phyloP scores from a whole-genome alignment of 2,113 vertebrate species.

The Procavia capensis region DNA sequence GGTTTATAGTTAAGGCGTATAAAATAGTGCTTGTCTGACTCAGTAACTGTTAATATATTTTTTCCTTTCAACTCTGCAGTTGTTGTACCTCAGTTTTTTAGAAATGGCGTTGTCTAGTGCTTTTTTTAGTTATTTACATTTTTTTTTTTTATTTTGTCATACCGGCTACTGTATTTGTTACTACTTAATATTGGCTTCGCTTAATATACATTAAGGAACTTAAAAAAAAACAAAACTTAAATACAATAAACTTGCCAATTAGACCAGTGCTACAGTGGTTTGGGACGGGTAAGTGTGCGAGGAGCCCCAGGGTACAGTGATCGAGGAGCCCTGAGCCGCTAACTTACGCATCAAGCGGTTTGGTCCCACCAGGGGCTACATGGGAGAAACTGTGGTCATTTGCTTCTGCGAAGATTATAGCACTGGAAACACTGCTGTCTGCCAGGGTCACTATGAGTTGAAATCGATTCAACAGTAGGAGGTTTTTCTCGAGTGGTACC shows the following conservation, averaged over 20 bases:
- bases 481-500: background rate
- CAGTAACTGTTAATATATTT: background rate
- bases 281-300: rapidly evolving
- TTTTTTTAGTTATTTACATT: background rate
- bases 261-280: background rate
- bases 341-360: no score
- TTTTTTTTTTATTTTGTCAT: background rate
- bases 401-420: background rate
- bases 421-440: background rate
- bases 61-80: background rate
- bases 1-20: background rate
- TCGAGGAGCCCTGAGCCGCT: no score
- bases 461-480: background rate
- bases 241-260: background rate
- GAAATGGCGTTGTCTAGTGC: background rate
- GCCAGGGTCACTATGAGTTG: background rate
- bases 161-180: background rate
- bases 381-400: no score
- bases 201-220: background rate
- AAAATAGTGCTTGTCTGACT: background rate
- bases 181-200: no score
- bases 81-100: background rate
- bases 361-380: no score
- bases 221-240: background rate
- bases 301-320: no score